Base-by-base conservation (phyloP, 2,888 invertebrate species). In the Ophioninae sp. region DNA sequence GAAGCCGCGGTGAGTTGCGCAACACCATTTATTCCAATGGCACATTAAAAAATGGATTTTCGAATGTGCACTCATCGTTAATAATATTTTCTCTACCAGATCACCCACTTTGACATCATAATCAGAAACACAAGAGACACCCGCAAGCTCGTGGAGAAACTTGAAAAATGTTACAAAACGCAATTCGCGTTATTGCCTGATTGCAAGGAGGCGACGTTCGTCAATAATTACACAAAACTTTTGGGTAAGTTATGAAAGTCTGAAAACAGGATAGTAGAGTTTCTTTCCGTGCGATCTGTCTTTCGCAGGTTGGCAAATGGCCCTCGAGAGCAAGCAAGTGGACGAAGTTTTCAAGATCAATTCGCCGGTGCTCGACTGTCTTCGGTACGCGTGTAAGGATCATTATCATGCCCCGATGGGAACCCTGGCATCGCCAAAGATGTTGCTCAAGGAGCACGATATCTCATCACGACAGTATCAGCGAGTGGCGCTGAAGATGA, bases 401-500 rank as follows among this genome's bases (percentile, higher is more conserved):
- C 94, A 95, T 85, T 95, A 95, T 94, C 91, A 93, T 82, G 93
- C 94, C 62, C 93, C 94, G 0, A 94, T 94, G 6, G 94, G 94
- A 56, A 94, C 94, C 64, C 92, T 93, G 81, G 93, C 93, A 91
- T 95, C 95, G 0, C 95, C 95, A 0, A 91, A 93, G 69, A 94
- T 94, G 0, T 89, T 95, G 0, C 94, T 93, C 79, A 94, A 94
- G 82, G 91, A 94, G 75, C 95, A 95, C 88, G 91, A 92, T 59
- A 91, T 94, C 72, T 93, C 92, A 6, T 93, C 95, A 0, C 93
- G 95, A 1, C 96, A 96, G 84, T 96, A 95, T 87, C 96, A 96
- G 86, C 96, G 96, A 95, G 95, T 95, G 0, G 95, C 95, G 0
- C 88, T 96, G 0, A 95, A 95, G 85, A 95, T 95, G 0, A 94